phyloP scores from a whole-genome alignment of 2,888 invertebrate genomes.

The Graphium colonna region DNA sequence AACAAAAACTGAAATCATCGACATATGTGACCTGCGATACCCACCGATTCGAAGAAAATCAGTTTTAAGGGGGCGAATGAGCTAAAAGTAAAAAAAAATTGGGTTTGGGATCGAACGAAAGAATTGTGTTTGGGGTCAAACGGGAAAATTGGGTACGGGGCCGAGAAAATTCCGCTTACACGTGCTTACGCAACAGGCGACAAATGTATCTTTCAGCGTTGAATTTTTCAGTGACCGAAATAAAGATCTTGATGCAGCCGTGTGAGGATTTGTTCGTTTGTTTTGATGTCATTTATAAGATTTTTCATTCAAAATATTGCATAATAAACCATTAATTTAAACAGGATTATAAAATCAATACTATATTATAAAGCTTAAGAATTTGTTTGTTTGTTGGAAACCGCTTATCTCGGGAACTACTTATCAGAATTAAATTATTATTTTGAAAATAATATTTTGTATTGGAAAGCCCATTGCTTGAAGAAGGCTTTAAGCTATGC shows the following conservation, averaged over 20 bases:
- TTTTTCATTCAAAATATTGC: too few relatives aligned
- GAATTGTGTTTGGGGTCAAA: conserved; percentile 12
- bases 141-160: conserved; percentile 1
- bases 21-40: conserved; percentile 14
- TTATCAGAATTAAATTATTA: too few relatives aligned
- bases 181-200: conserved; percentile 2
- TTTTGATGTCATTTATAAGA: background rate
- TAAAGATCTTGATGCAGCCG: background rate
- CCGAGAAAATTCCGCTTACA: conserved; percentile 10
- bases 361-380: too few relatives aligned
- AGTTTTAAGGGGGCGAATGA: conserved; percentile 18
- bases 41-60: conserved; percentile 14
- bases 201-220: conserved; percentile 9
- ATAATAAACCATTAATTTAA: too few relatives aligned
- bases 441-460: too few relatives aligned
- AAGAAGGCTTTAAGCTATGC: too few relatives aligned
- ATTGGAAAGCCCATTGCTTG: too few relatives aligned
- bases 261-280: background rate
- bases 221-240: conserved; percentile 6
- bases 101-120: conserved; percentile 10
- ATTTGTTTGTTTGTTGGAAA: too few relatives aligned
- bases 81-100: background rate
- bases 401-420: too few relatives aligned
- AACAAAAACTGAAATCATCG: background rate
- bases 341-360: too few relatives aligned